Percentiles rank a stretch among this genome's conserved stretches.
Conservation (phyloP, 2,113 vertebrate genomes). For the Nothoprocta pentlandii region DNA sequence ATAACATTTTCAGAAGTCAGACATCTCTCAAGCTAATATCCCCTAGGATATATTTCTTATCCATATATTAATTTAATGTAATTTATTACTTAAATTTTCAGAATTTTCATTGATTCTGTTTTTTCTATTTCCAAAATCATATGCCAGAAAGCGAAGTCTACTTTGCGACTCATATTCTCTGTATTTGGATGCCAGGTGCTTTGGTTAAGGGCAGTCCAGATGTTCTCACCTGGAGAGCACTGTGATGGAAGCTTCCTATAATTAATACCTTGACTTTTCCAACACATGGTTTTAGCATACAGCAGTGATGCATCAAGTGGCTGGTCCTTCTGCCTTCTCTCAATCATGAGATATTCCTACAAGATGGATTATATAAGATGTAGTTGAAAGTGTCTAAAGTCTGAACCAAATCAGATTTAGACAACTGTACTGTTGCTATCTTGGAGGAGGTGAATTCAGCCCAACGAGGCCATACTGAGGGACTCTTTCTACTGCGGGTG, state of each 20-base stretch:
- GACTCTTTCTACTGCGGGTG: fast-evolving
- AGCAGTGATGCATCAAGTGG: not conserved
- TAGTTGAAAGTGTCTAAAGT: too few relatives aligned
- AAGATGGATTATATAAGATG: not conserved
- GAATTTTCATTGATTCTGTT: not conserved
- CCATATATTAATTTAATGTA: not conserved
- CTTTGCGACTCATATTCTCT: not conserved
- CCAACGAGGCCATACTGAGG: fast-evolving
- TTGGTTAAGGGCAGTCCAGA: not conserved
- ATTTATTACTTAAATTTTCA: not conserved
- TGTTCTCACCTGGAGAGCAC: not conserved
- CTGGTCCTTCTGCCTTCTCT: not conserved
- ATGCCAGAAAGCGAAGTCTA: not conserved
- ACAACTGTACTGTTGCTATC: not conserved
- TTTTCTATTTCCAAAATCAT: not conserved
- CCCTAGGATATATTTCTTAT: not conserved
- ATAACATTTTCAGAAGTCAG: not conserved
- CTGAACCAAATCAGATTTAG: not conserved
- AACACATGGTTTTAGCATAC: fast-evolving
- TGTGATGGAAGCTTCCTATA: not conserved
- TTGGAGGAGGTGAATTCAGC: not conserved
- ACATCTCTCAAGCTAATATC: not conserved
- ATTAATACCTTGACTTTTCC: not conserved
- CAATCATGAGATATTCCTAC: not conserved
- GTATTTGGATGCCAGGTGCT: not conserved